Base-by-base conservation (phyloP, 1,140 invertebrate genomes). In the Calosoma granatense region DNA sequence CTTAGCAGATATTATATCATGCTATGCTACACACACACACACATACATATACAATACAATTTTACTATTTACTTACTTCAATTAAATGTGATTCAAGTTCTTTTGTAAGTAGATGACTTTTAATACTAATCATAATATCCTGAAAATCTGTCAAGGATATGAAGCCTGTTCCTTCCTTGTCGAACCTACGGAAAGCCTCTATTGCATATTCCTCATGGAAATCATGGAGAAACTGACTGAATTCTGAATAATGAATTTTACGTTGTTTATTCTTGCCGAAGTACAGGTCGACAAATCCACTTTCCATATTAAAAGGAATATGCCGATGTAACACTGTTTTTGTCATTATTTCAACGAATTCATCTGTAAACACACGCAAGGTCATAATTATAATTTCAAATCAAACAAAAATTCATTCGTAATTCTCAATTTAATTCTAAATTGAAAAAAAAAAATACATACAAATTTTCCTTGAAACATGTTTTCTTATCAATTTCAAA, bases 121-220 rank as follows among this genome's bases (percentile, higher is more conserved):
- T 97, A 53, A 96, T 86, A 56, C 81, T 86, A 43, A 92, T 74
- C 87, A 98, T 96, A 59, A 98, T 94, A 63, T 93, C 84, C 67
- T 90, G 86, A 72, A 98, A 97, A 71, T 97, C 92, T 54, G 86
- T 75, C 0, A 87, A 84, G 1, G 84, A 84, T 66, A 97, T 96
- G 67, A 89, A 93, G 23, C 93, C 93, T 53, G 82, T 81, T 30
- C 90, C 87, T 65, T 87, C 81, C 63, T 84, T 88, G 72, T 96
- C 92, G 70, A 84, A 91, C 67, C 83, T 87, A 70, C 89, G 87
- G 75, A 98, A 98, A 11, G 93, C 94, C 74, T 97, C 94, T 53
- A 92, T 86, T n/a, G 94, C 94, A 73, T 97, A 95, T 76, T 97
- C 95, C 72, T 98, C 95, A 70, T 98, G 94, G 72, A 97, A 98